These are phyloP conservation scores for Alviniconcha strummeri DNA, from an alignment of 2,888 invertebrate genomes.

Conservation along the genomic window DNA sequence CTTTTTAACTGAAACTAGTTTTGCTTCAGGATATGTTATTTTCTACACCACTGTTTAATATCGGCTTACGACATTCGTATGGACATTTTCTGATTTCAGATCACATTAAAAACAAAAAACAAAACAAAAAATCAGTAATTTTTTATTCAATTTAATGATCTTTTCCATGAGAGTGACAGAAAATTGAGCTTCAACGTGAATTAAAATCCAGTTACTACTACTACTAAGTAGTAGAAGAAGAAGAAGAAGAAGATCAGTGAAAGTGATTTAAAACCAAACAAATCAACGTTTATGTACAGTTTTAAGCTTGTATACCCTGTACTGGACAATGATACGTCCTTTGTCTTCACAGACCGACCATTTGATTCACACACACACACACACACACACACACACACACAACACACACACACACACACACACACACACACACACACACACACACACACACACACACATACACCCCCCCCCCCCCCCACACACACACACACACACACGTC, in stretches of 20 bases:
- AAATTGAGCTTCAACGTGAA: not conserved
- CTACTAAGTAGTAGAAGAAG: not conserved
- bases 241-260: no score
- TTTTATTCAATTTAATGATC: no score
- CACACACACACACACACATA: no score
- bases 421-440: constrained; percentile 13
- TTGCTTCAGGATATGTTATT: not conserved
- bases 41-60: not conserved
- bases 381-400: constrained; percentile 10
- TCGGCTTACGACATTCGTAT: no score
- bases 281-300: not conserved
- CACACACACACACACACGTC: no score
- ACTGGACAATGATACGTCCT: not conserved
- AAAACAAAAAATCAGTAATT: no score
- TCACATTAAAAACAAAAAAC: no score
- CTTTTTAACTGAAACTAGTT: not conserved
- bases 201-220: not conserved
- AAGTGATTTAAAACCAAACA: no score
- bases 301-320: not conserved
- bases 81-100: no score
- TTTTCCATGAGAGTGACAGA: no score
- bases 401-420: constrained; percentile 19
- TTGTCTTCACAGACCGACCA: not conserved
- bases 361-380: not conserved
- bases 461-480: no score